phyloP scores from a whole-genome alignment of 2,797 vertebrate genomes.

The Podargus strigoides region DNA sequence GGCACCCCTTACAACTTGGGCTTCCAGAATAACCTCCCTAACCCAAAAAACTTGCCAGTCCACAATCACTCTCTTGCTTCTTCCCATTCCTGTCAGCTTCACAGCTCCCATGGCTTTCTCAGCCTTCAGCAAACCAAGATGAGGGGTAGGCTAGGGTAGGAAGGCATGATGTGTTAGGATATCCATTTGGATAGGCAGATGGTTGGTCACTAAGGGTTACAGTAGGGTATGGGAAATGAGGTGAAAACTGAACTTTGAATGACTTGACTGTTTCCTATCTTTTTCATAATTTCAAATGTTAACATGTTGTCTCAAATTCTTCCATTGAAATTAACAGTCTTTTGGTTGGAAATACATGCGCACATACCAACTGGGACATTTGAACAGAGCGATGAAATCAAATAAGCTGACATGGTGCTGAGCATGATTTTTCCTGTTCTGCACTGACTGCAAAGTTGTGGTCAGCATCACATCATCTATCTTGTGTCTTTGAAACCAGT shows the following conservation, averaged over 20 bases:
- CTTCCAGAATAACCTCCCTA: background rate
- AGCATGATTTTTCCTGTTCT: conserved; percentile 56
- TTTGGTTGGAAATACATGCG: background rate
- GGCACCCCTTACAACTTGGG: background rate
- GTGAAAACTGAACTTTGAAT: background rate
- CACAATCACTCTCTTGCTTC: background rate
- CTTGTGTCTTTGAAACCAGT: conserved; percentile 33
- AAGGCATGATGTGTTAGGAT: background rate
- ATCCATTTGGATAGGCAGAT: background rate
- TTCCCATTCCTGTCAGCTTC: background rate
- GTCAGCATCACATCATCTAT: conserved; percentile 32
- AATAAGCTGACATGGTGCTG: conserved; percentile 45
- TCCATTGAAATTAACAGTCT: background rate
- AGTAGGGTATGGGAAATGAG: background rate
- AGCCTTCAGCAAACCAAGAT: background rate
- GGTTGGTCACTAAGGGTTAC: background rate
- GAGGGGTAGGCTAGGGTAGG: background rate
- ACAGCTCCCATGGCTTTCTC: background rate
- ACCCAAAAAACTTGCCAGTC: background rate
- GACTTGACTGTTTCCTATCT: background rate
- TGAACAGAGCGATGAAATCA: conserved; percentile 30
- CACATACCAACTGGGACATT: background rate
- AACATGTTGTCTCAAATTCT: background rate
- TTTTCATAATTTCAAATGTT: background rate
- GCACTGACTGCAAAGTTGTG: conserved; percentile 49